phyloP scores from a whole-genome alignment of 1,140 invertebrate genomes.

The Cydia splendana region DNA sequence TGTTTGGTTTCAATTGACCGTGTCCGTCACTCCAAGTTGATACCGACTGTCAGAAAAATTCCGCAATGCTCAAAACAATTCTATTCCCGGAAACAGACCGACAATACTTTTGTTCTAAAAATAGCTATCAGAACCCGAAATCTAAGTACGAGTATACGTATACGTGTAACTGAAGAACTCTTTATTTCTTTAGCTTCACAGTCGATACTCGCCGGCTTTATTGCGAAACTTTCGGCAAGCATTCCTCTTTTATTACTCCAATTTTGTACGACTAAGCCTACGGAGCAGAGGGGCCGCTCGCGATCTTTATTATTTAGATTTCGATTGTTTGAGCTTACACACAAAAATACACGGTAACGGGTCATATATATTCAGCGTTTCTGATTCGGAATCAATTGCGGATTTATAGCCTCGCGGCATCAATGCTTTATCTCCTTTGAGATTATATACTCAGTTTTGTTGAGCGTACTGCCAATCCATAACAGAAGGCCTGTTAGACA shows the following conservation, averaged over 20 bases:
- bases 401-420: conserved; percentile 15
- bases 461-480: not conserved
- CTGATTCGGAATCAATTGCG: conserved; percentile 30
- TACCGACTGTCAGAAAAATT: conserved; percentile 3
- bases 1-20: conserved; percentile 6
- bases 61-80: conserved; percentile 15
- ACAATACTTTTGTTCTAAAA: conserved; percentile 17
- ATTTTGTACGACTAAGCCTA: conserved; percentile 78
- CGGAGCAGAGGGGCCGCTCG: conserved; percentile 58
- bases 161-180: conserved; percentile 62
- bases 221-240: conserved; percentile 77
- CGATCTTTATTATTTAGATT: conserved; percentile 78
- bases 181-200: conserved; percentile 73
- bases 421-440: conserved; percentile 13
- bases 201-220: conserved; percentile 79
- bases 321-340: conserved; percentile 56
- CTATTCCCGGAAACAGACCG: not conserved
- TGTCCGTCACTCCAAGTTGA: not conserved
- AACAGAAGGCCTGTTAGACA: not conserved
- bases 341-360: conserved; percentile 13
- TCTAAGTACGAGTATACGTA: conserved; percentile 11
- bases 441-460: conserved; percentile 4
- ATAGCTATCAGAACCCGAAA: not conserved
- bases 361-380: conserved; percentile 32
- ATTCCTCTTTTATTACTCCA: conserved; percentile 80